Evolutionary conservation across 2,113 vertebrate species (phyloP), one percentile per base, ranked within the genome.

Genomic region (Acrocephalus arundinaceus): DNA sequence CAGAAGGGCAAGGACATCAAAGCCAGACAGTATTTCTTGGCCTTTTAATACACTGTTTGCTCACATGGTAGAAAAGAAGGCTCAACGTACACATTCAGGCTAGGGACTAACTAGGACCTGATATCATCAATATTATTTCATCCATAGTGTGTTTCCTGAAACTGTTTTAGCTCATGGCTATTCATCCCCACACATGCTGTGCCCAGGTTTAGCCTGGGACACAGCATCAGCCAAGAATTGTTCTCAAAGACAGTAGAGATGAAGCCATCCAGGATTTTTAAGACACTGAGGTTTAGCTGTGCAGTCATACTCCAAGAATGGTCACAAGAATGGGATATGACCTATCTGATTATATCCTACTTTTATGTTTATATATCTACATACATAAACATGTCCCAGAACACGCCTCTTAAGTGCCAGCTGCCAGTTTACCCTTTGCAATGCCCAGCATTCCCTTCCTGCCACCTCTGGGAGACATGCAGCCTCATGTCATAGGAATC

Each of bases 241-340:
- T 5, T 87, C 45, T 41, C 27, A 61, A 71, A 71, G 13, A 16
- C 9, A 43, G 21, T 2, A 39, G 13, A 67, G 27, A 51, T 41
- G 7, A 89, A 75, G n/a, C 4, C 10, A 66, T 37, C 5, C 59
- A 54, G 15, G 51, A 61, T 82, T 85, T 93, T 67, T 72, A 71
- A 43, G 43, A 46, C 31, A 58, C 1, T 2, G 46, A 89, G 3
- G 6, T 78, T 81, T 43, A 68, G 19, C 28, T 87, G 12, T 33
- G 20, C 17, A 75, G 20, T 14, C 23, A n/a, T 11, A 33, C 5
- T 41, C 37, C 37, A 39, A 39, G 37, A 39, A 39, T 0, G 0
- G 13, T 41, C 17, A 75, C 55, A 63, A 45, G 37, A 74, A 62
- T 39, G 30, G 14, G 6, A 59, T 14, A 28, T 55, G 57, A 75